A percentile compares a stretch with the other conserved stretches of the same genome.
phyloP scores from a whole-genome alignment of 1,140 invertebrate species.

The Oppia nitens region DNA sequence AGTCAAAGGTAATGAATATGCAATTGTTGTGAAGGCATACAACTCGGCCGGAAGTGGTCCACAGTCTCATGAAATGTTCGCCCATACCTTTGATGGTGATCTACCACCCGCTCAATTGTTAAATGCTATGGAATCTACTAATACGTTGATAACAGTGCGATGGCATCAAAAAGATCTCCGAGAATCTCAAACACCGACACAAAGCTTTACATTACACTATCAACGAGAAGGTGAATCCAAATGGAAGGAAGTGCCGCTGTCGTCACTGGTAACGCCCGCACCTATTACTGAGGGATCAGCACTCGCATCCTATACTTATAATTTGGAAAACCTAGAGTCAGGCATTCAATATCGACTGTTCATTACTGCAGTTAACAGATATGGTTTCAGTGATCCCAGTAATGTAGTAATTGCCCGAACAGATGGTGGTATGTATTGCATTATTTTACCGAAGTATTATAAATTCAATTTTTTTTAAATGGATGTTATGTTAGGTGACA shows the following conservation, averaged over 20 bases:
- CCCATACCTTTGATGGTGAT: conserved; percentile 65
- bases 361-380: conserved; percentile 22
- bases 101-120: conserved; percentile 22
- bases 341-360: conserved; percentile 20
- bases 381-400: conserved; percentile 21
- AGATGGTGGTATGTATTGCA: conserved; percentile 14
- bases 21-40: conserved; percentile 21
- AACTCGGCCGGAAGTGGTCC: conserved; percentile 23
- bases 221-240: conserved; percentile 17
- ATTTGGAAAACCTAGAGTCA: conserved; percentile 17
- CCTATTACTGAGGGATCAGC: conserved; percentile 6
- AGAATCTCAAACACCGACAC: not conserved
- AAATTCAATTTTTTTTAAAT: not conserved
- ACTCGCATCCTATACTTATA: conserved; percentile 19
- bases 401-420: conserved; percentile 16
- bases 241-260: conserved; percentile 20
- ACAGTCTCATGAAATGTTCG: conserved; percentile 48
- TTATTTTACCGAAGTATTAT: not conserved
- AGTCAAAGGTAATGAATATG: conserved; percentile 21
- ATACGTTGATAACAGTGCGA: not conserved
- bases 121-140: not conserved
- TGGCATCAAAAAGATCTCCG: conserved; percentile 7
- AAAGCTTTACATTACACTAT: conserved; percentile 19
- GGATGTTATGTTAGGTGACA: not conserved
- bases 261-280: conserved; percentile 16